phyloP scores from a whole-genome alignment of 64 coral and sea anemone genomes.

The Platygyra sinensis region DNA sequence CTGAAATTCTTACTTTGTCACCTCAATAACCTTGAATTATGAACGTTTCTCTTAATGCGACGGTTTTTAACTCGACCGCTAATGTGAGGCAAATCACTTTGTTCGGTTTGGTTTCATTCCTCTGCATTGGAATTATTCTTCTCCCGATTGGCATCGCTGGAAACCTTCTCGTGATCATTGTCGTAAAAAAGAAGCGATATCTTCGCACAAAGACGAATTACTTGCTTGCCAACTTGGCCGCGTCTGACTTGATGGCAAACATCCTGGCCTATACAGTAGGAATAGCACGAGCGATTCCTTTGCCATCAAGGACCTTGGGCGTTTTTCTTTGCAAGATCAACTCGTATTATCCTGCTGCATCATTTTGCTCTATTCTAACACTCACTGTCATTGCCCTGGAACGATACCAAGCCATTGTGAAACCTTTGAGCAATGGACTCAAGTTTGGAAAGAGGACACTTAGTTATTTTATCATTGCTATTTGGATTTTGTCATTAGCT shows the following conservation, averaged over 20 bases:
- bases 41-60: not conserved
- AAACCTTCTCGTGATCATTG: slow-evolving; percentile 21
- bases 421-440: not conserved
- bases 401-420: slow-evolving; percentile 23
- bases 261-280: not conserved
- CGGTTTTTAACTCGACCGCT: not conserved
- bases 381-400: slow-evolving; percentile 26
- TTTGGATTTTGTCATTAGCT: not conserved
- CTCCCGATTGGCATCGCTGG: slow-evolving; percentile 33
- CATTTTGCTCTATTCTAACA: not conserved
- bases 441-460: not conserved
- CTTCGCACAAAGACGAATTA: slow-evolving; percentile 40
- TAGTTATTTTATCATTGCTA: not conserved
- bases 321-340: not conserved
- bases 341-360: not conserved
- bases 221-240: slow-evolving; percentile 25
- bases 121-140: not conserved
- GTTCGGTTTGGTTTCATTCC: not conserved
- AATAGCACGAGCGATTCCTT: not conserved
- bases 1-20: not conserved
- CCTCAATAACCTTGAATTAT: not conserved
- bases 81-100: too few relatives aligned
- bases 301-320: not conserved
- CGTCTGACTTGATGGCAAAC: slow-evolving; percentile 6
- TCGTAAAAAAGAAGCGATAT: slow-evolving; percentile 32